A percentile compares a stretch with the other conserved stretches of the same genome.
These are phyloP conservation scores for Listronotus bonariensis DNA, from an alignment of 1,140 invertebrate genomes.

Conservation along the genomic window DNA sequence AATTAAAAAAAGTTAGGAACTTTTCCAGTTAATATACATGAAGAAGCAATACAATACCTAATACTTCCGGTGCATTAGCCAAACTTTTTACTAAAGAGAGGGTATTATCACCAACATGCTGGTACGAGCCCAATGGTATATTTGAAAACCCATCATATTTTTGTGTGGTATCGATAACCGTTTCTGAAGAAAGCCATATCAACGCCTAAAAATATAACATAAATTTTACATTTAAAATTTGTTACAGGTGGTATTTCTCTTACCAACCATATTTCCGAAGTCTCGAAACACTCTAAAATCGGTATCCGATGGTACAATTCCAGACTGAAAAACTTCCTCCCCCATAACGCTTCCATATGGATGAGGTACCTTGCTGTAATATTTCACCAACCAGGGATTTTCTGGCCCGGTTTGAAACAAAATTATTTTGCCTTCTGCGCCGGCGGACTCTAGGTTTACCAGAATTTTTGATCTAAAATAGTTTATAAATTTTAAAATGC, in stretches of 20 bases:
- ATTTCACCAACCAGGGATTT: constrained; percentile 65
- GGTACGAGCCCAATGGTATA: constrained; percentile 67
- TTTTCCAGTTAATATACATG: too few relatives aligned
- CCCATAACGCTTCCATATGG: constrained; percentile 69
- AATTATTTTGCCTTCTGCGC: constrained; percentile 74
- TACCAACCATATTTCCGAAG: constrained; percentile 57
- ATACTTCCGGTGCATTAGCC: constrained; percentile 56
- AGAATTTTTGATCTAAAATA: constrained; percentile 61
- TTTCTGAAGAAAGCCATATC: constrained; percentile 78
- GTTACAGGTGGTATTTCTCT: too few relatives aligned
- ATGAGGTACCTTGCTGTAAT: constrained; percentile 63
- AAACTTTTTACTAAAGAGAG: constrained; percentile 60
- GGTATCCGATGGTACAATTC: constrained; percentile 76
- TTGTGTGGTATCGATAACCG: constrained; percentile 82
- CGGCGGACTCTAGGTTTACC: constrained; percentile 78
- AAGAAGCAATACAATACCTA: constrained; percentile 2
- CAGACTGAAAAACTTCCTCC: constrained; percentile 78
- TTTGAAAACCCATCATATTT: constrained; percentile 67
- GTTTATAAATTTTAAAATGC: too few relatives aligned
- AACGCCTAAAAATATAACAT: constrained; percentile 60
- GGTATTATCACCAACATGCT: constrained; percentile 68
- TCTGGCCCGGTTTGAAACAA: constrained; percentile 74
- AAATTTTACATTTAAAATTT: too few relatives aligned
- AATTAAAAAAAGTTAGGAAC: too few relatives aligned
- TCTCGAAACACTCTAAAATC: constrained; percentile 79